Percentiles rank a stretch among this genome's conserved stretches.
phyloP scores from a whole-genome alignment of 2,888 invertebrate species.

The Yponomeuta evonymella region DNA sequence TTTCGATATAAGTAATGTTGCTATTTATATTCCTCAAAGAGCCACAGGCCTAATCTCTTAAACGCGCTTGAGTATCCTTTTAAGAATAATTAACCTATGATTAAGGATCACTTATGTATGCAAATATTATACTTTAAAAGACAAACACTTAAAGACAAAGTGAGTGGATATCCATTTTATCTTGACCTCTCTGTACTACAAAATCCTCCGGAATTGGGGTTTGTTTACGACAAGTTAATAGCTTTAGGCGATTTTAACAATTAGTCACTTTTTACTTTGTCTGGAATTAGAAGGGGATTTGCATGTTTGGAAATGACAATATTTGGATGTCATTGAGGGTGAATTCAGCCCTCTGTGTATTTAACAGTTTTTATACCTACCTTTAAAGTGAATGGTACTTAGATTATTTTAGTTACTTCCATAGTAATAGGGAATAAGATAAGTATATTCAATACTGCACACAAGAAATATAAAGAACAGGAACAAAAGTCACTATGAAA shows the following conservation, averaged over 20 bases:
- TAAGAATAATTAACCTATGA: slow-evolving; percentile 6
- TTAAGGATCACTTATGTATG: slow-evolving; percentile 20
- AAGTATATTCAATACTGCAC: too few relatives aligned
- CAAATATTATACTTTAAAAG: slow-evolving; percentile 19
- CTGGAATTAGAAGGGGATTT: slow-evolving; percentile 30
- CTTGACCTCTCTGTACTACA: too few relatives aligned
- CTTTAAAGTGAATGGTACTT: neutral
- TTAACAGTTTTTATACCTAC: slow-evolving; percentile 11
- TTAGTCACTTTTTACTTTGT: slow-evolving; percentile 42
- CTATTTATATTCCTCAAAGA: neutral
- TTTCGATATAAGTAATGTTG: neutral
- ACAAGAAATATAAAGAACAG: too few relatives aligned
- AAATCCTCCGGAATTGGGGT: too few relatives aligned
- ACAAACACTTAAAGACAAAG: neutral
- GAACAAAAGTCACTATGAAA: too few relatives aligned
- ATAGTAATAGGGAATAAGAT: too few relatives aligned
- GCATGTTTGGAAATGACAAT: slow-evolving; percentile 43
- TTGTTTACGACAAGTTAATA: slow-evolving; percentile 26
- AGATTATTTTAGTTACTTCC: too few relatives aligned
- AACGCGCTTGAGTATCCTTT: neutral
- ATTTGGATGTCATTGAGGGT: slow-evolving; percentile 32
- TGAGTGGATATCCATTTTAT: neutral
- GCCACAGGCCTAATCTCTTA: slow-evolving; percentile 3
- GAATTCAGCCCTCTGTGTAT: slow-evolving; percentile 30
- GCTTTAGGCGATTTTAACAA: slow-evolving; percentile 39